Evolutionary conservation across 2,888 invertebrate genomes (phyloP).

Genomic region (Nesidiocoris tenuis): DNA sequence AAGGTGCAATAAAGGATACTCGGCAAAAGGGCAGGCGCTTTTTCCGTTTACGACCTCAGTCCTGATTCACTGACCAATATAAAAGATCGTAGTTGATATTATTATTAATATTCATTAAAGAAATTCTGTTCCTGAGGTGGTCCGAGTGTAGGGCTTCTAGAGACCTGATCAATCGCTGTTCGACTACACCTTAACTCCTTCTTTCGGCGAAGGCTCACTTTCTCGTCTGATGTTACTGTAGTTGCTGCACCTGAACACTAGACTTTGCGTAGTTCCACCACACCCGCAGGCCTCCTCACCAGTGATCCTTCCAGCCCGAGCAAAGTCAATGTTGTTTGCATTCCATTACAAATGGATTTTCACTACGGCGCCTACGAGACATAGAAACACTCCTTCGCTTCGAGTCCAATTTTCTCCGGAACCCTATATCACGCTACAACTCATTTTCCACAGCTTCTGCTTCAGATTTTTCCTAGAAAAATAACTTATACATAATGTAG

Average conservation of each 20-base stretch:
- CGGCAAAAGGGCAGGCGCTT: too few species aligned
- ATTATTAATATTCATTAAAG: too few species aligned
- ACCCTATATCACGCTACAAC: conserved; percentile 20
- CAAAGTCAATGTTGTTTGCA: conserved; percentile 31
- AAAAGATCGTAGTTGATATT: too few species aligned
- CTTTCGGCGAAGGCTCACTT: neutral
- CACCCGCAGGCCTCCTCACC: conserved; percentile 1
- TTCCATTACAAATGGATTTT: conserved; percentile 43
- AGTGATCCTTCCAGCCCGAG: neutral
- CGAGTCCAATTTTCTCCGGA: conserved; percentile 30
- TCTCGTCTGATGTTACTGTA: conserved; percentile 27
- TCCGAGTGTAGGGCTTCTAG: too few species aligned
- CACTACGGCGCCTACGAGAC: conserved; percentile 26
- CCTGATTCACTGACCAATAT: too few species aligned
- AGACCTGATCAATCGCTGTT: too few species aligned
- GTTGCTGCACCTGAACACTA: conserved; percentile 22
- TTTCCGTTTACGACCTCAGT: too few species aligned
- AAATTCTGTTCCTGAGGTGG: too few species aligned
- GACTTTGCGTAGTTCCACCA: neutral
- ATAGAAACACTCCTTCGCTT: conserved; percentile 33
- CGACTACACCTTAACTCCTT: neutral
- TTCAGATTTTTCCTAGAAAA: too few species aligned
- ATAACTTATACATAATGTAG: too few species aligned
- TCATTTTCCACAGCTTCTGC: too few species aligned
- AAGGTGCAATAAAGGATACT: too few species aligned